Evolutionary conservation across 2,113 vertebrate genomes (phyloP).

Genomic region (Myrmecobius fasciatus): DNA sequence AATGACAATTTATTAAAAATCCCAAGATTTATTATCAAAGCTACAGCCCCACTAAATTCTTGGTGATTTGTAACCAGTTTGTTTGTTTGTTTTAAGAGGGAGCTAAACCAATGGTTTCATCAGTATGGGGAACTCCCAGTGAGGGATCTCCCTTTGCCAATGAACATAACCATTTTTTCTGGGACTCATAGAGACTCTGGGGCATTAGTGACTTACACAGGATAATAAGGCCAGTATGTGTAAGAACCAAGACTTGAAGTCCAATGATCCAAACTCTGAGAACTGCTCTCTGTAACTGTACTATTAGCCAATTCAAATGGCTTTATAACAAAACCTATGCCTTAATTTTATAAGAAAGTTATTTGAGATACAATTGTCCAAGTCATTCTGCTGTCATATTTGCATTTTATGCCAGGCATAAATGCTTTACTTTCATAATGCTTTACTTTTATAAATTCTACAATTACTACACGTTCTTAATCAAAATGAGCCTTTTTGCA

Average conservation of each 20-base stretch:
- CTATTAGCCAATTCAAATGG: neutral
- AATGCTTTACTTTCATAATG: neutral
- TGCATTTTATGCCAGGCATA: neutral
- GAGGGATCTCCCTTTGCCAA: neutral
- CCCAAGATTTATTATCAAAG: conserved; percentile 3
- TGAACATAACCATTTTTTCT: neutral
- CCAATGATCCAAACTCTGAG: neutral
- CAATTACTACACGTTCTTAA: neutral
- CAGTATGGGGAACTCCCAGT: neutral
- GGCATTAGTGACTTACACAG: neutral
- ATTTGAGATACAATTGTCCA: neutral
- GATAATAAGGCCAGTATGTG: neutral
- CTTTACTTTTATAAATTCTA: conserved; percentile 7
- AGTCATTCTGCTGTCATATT: conserved; percentile 9
- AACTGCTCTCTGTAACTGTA: neutral
- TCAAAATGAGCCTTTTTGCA: conserved; percentile 28
- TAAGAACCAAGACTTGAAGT: neutral
- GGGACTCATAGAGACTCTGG: neutral
- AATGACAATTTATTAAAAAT: conserved; percentile 4
- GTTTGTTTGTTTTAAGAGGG: neutral
- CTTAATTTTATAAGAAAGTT: conserved; percentile 15
- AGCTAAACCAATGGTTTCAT: neutral
- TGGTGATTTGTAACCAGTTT: neutral
- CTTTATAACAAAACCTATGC: conserved; percentile 5
- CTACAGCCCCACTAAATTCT: neutral